Percentiles rank a stretch among this genome's conserved stretches.
phyloP scores from a whole-genome alignment of 1,140 invertebrate genomes.

The Zaprionus davidi region DNA sequence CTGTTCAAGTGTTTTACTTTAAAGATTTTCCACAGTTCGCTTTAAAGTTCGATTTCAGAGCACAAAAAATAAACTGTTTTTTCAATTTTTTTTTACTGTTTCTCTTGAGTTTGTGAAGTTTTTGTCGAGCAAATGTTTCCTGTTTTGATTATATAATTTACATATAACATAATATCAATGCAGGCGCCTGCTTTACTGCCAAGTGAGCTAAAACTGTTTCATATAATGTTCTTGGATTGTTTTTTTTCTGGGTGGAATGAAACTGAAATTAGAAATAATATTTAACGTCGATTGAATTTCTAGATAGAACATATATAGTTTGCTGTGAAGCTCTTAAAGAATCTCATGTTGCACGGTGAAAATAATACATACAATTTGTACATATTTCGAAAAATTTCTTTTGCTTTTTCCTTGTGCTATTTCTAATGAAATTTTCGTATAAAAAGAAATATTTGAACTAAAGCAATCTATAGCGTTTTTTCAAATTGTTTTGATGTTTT shows the following conservation, averaged over 20 bases:
- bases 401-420: too few species aligned
- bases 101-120: conserved; percentile 1
- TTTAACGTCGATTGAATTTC: background rate
- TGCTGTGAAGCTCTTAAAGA: too few species aligned
- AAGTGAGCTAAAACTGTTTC: background rate
- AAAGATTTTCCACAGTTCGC: background rate
- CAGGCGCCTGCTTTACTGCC: background rate
- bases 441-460: too few species aligned
- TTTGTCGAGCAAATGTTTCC: background rate
- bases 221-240: background rate
- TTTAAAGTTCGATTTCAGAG: background rate
- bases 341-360: too few species aligned
- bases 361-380: too few species aligned
- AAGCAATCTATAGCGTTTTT: too few species aligned
- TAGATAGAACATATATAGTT: background rate
- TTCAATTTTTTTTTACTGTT: conserved; percentile 1
- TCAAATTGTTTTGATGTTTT: too few species aligned
- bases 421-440: too few species aligned
- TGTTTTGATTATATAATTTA: conserved; percentile 7
- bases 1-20: background rate
- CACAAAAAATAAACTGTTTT: background rate
- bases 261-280: background rate
- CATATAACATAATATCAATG: background rate
- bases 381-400: too few species aligned
- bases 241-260: background rate